Conservation (phyloP, 2,888 invertebrate species). For the Frankliniella intonsa region DNA sequence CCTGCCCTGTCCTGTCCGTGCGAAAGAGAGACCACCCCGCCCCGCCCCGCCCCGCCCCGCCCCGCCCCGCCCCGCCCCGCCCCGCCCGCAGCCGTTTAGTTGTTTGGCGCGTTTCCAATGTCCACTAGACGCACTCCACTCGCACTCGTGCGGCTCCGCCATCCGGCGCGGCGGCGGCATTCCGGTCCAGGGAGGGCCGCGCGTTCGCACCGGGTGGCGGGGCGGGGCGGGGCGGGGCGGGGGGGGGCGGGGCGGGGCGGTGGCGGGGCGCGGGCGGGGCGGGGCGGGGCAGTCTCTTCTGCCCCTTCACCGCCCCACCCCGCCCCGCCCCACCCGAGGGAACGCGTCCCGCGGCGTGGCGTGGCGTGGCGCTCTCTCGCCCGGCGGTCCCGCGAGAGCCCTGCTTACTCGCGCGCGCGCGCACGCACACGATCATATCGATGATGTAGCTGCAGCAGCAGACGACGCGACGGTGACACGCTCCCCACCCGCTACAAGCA, state of each 20-base stretch:
- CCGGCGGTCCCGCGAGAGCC: too few relatives aligned
- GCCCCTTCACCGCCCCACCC: too few relatives aligned
- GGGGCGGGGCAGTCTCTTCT: neutral
- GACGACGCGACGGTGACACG: too few relatives aligned
- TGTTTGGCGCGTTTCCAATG: conserved; percentile 13
- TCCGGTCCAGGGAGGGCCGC: neutral
- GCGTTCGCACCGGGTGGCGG: neutral
- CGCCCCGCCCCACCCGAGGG: too few relatives aligned
- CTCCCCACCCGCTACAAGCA: too few relatives aligned
- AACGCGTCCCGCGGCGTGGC: too few relatives aligned
- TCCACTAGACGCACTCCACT: neutral
- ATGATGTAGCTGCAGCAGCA: too few relatives aligned
- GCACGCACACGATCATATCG: too few relatives aligned
- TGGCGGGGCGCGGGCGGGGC: neutral
- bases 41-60: neutral
- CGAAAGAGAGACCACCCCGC: neutral
- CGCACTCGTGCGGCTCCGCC: neutral
- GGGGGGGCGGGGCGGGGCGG: neutral
- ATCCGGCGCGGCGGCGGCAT: neutral
- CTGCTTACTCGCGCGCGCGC: too few relatives aligned
- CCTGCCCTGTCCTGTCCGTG: neutral
- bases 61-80: too few relatives aligned
- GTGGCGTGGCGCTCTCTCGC: too few relatives aligned
- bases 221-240: neutral
- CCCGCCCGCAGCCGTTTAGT: neutral